These are phyloP conservation scores for Hipparchia sbordonii DNA, from an alignment of 2,888 invertebrate genomes.

Conservation along the genomic window DNA sequence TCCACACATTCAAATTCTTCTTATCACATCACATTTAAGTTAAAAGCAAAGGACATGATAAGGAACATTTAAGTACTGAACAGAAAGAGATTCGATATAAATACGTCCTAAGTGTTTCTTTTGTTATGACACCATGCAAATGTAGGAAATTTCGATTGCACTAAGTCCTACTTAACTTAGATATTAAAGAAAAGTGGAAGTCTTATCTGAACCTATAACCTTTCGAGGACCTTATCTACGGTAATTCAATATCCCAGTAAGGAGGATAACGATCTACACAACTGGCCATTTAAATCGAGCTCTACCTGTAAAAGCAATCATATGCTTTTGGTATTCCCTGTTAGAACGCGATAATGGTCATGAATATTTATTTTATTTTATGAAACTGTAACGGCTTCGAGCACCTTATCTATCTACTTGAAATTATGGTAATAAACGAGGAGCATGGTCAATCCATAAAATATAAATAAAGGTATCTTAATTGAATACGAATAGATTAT, in stretches of 20 bases:
- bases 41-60: neutral
- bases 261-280: constrained; percentile 26
- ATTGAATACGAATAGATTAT: neutral
- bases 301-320: constrained; percentile 25
- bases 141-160: constrained; percentile 10
- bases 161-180: neutral
- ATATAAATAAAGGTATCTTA: neutral
- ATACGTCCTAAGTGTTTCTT: neutral
- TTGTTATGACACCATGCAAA: neutral
- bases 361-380: constrained; percentile 28
- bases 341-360: constrained; percentile 16
- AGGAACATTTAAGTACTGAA: neutral
- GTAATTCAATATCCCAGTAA: constrained; percentile 26
- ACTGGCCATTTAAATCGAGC: constrained; percentile 23
- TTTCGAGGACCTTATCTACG: constrained; percentile 22
- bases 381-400: constrained; percentile 13
- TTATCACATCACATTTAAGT: neutral
- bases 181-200: constrained; percentile 2
- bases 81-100: neutral
- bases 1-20: neutral
- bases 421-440: constrained; percentile 12
- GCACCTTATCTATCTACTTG: neutral
- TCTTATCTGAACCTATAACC: constrained; percentile 17
- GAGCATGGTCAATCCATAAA: neutral
- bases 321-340: constrained; percentile 25